Evolutionary conservation across 2,797 vertebrate species (phyloP), one percentile per base, ranked within the genome.

Genomic region (Poecile montanus): DNA sequence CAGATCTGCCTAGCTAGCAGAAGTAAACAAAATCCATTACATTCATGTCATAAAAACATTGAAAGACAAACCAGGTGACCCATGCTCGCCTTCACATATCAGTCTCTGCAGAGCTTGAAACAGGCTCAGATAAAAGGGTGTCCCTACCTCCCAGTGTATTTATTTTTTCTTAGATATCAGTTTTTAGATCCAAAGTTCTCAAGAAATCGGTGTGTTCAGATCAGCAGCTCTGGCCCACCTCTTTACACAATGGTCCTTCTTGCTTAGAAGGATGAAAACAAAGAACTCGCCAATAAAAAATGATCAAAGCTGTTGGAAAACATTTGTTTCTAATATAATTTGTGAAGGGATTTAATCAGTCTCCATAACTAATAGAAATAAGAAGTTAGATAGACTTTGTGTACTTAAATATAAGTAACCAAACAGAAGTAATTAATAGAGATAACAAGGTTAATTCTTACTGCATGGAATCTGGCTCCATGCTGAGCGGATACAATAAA

Each of bases 321-420:
- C 67, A 91, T 91, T 91, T 92, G 77, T 91, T 93, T 91, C 72
- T 87, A 80, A 80, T 95, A 92, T 68, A 2, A 77, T 88, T 91
- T 92, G 32, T 91, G 54, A 80, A 65, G n/a, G 32, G 67, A 89
- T 94, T 96, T 95, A 25, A 93, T 87, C 75, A 61, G 40, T 77
- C 50, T 92, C 12, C 71, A 72, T 68, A 89, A 51, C 42, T 62
- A 88, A 44, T 23, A 48, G 30, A 92, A 60, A 87, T 94, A 82
- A 85, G 57, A 70, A 75, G 36, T 85, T 40, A 91, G 85, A 90
- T 76, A 73, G 48, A 74, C 32, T 61, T 60, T 45, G 50, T 51
- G 5, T 47, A 45, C 87, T 94, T 89, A 77, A 88, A 87, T 89
- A 30, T 22, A 80, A 83, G 50, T 61, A 82, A 88, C 18, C 23